A percentile compares a stretch with the other conserved stretches of the same genome.
Conservation (phyloP, 2,888 invertebrate species). For the Stenolophus ochropezus region DNA sequence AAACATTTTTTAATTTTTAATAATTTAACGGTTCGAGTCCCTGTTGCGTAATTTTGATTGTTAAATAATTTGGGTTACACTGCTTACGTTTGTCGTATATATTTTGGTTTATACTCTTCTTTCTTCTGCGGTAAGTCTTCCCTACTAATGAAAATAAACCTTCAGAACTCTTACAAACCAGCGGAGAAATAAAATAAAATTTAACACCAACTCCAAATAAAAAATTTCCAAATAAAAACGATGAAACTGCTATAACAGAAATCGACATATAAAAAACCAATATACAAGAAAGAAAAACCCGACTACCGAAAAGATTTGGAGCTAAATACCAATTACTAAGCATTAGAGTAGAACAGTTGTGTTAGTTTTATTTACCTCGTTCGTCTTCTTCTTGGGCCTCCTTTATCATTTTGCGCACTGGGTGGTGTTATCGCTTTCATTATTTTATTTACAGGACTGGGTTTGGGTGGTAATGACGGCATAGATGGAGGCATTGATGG, state of each 20-base stretch:
- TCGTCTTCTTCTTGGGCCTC: slow-evolving; percentile 79
- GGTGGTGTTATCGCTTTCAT: slow-evolving; percentile 65
- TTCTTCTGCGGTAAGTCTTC: slow-evolving; percentile 1
- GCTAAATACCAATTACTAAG: neutral
- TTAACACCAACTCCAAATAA: slow-evolving; percentile 7
- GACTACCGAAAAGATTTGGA: neutral
- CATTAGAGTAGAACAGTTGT: slow-evolving; percentile 41
- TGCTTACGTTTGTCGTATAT: slow-evolving; percentile 25
- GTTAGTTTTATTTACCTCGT: slow-evolving; percentile 74
- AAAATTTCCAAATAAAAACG: slow-evolving; percentile 6
- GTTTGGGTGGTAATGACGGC: slow-evolving; percentile 49
- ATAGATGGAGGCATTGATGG: slow-evolving; percentile 52
- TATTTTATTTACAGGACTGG: slow-evolving; percentile 65
- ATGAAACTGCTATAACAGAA: slow-evolving; percentile 23
- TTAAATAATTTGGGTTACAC: slow-evolving; percentile 13
- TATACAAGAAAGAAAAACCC: neutral
- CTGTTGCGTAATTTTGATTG: neutral
- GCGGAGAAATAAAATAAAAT: neutral
- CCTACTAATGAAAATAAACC: slow-evolving; percentile 13
- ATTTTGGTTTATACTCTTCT: slow-evolving; percentile 9
- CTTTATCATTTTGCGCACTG: slow-evolving; percentile 69
- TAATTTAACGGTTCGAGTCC: neutral
- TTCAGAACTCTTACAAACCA: slow-evolving; percentile 8
- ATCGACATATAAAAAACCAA: slow-evolving; percentile 13
- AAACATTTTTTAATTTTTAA: neutral